Base-by-base conservation (phyloP, 1,140 invertebrate genomes). In the Brachionus plicatilis region DNA sequence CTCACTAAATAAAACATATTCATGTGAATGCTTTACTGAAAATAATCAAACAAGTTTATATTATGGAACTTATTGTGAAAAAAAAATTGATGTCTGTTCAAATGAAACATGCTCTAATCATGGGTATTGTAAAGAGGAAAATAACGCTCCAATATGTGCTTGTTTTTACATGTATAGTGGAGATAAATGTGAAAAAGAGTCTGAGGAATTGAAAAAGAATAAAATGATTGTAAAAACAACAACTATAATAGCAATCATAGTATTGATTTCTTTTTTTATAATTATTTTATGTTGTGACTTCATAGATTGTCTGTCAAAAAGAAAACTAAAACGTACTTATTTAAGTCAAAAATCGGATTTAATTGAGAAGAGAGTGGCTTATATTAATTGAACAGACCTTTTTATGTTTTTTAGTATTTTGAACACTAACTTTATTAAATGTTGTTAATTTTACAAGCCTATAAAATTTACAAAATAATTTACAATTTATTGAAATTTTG, bases 1-100 rank as follows among this genome's bases (percentile, higher is more conserved):
- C 86, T 91, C 95, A 9, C 94, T 94, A 88, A 95, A 96, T 88
- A 96, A 94, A 88, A 84, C 76, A 7, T 95, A 90, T 89, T 92
- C 92, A 24, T 95, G 93, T 88, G 92, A 93, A 17, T 96, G 95
- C 87, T 50, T 50, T 50, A 17, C 47, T n/a, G 47, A 50, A 50
- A 50, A 50, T 50, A 50, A 50, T 50, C 92, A 93, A 86, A 96
- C 95, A 89, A 92, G 94, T 4, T 93, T 94, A 0, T 95, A 95
- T 1, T 96, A 92, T 90, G 95, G 94, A 0, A 88, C 91, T 0
- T 88, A 93, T 56, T 96, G 95, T 88, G 92, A 94, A 86, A 70
- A 11, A 0, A 41, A 70, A 41, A 4, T 70, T 3, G 66, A 33
- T 33, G 29, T 33, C 3, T 33, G 29, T 33, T 33, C 5, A 33